These are phyloP conservation scores for Melitaea athalia DNA, from an alignment of 2,888 invertebrate genomes.

Conservation along the genomic window DNA sequence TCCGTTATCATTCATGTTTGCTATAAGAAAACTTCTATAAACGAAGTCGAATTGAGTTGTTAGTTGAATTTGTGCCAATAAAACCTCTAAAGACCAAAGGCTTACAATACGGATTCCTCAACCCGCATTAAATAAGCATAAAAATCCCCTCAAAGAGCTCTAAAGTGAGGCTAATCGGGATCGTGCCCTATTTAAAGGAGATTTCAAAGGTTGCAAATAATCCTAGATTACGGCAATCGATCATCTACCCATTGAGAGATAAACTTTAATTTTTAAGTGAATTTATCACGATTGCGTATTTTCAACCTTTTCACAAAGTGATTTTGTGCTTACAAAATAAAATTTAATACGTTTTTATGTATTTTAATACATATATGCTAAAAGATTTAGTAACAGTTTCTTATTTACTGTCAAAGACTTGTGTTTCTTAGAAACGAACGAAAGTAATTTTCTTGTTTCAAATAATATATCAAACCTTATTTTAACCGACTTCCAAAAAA, in stretches of 20 bases:
- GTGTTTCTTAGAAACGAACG: too few species aligned
- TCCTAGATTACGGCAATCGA: conserved; percentile 17
- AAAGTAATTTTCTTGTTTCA: too few species aligned
- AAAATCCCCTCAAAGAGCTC: conserved; percentile 2
- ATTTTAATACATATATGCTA: too few species aligned
- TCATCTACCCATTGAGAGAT: neutral
- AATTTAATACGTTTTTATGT: too few species aligned
- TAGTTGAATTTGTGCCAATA: neutral
- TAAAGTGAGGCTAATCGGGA: neutral
- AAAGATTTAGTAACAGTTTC: too few species aligned
- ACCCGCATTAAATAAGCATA: conserved; percentile 8
- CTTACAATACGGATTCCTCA: conserved; percentile 4
- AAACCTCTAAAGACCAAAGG: neutral
- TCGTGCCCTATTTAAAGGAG: conserved; percentile 7
- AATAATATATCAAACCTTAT: too few species aligned
- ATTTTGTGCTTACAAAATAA: too few species aligned
- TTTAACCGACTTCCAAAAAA: too few species aligned
- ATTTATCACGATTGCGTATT: neutral
- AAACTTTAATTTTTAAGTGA: neutral
- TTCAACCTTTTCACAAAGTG: neutral
- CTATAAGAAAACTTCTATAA: neutral
- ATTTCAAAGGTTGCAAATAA: conserved; percentile 13
- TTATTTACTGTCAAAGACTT: too few species aligned
- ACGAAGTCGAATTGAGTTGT: neutral
- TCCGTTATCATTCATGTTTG: neutral